Conservation (phyloP, 1,140 invertebrate species). For the Saxidomus purpurata region DNA sequence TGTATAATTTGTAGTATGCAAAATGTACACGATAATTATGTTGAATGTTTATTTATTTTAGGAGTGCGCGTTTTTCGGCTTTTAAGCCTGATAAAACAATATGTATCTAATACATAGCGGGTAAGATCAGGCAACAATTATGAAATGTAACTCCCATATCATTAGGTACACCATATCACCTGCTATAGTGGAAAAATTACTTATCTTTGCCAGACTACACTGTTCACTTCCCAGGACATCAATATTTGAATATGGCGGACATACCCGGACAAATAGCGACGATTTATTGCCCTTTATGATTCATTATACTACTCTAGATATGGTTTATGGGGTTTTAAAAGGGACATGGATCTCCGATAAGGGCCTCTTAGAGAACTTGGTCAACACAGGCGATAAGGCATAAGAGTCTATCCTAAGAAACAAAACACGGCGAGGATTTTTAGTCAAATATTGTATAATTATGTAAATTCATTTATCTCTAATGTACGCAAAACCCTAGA, state of each 20-base stretch:
- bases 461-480: conserved; percentile 22
- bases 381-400: conserved; percentile 26
- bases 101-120: too few relatives aligned
- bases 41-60: too few relatives aligned
- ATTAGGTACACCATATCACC: too few relatives aligned
- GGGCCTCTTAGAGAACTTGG: neutral
- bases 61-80: too few relatives aligned
- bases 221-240: neutral
- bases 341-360: conserved; percentile 2
- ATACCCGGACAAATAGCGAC: neutral
- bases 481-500: neutral
- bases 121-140: too few relatives aligned
- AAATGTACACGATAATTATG: too few relatives aligned
- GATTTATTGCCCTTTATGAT: conserved; percentile 55
- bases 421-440: neutral
- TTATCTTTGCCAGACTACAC: neutral
- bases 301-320: conserved; percentile 29
- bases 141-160: too few relatives aligned
- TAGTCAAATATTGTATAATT: conserved; percentile 21
- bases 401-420: neutral
- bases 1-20: too few relatives aligned
- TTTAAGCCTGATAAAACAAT: too few relatives aligned
- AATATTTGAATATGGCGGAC: neutral
- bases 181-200: too few relatives aligned
- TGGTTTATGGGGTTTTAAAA: conserved; percentile 51